phyloP scores from a whole-genome alignment of 2,113 vertebrate species.

The Fregetta grallaria region DNA sequence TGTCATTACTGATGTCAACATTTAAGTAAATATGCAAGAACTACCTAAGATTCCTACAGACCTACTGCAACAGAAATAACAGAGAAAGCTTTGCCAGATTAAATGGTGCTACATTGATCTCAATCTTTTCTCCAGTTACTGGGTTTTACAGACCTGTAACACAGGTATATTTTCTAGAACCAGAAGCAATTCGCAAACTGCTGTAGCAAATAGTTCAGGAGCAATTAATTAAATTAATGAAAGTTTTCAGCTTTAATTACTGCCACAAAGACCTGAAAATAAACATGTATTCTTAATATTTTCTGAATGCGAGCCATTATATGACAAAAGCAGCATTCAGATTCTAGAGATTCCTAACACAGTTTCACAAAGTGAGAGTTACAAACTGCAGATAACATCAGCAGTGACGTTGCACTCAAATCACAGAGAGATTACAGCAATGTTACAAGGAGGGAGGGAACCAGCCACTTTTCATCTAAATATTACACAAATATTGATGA shows the following conservation, averaged over 20 bases:
- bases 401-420: not conserved
- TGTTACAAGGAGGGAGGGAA: not conserved
- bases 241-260: not conserved
- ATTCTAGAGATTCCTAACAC: not conserved
- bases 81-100: not conserved
- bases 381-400: not conserved
- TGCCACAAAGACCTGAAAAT: not conserved
- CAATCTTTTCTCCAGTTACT: not conserved
- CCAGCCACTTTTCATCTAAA: not conserved
- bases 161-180: not conserved
- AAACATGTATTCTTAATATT: not conserved
- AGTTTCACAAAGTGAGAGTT: not conserved
- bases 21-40: slow-evolving; percentile 63
- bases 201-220: not conserved
- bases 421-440: not conserved
- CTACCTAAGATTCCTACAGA: slow-evolving; percentile 4
- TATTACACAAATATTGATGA: not conserved
- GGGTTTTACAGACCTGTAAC: not conserved
- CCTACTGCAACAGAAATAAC: not conserved
- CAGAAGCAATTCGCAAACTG: not conserved
- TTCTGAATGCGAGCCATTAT: not conserved
- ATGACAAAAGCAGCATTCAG: not conserved
- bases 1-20: slow-evolving; percentile 70
- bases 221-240: not conserved
- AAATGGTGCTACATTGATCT: not conserved